Conservation (phyloP, 2,888 invertebrate species). For the Limnephilus rhombicus region DNA sequence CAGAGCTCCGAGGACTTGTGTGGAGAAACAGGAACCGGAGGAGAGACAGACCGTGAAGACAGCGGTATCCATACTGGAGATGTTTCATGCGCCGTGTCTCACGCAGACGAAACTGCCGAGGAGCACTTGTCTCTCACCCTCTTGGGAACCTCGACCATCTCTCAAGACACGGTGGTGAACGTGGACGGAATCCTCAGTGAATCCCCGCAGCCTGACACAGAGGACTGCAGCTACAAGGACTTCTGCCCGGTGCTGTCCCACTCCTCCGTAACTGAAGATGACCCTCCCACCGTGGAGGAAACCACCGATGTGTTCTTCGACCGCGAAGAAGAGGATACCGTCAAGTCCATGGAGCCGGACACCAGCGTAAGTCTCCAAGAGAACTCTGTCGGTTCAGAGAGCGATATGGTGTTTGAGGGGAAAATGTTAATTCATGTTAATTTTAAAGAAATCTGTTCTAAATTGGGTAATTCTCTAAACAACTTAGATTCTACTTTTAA, state of each 20-base stretch:
- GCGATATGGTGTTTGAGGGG: constrained; percentile 77
- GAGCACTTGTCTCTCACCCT: constrained; percentile 71
- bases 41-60: constrained; percentile 86
- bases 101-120: constrained; percentile 83
- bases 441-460: constrained; percentile 75
- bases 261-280: constrained; percentile 67
- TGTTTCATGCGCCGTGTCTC: constrained; percentile 85
- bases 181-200: constrained; percentile 52
- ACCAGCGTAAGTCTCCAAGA: constrained; percentile 79
- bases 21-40: constrained; percentile 71
- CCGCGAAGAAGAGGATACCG: constrained; percentile 77
- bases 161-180: constrained; percentile 61
- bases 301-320: constrained; percentile 76
- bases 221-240: constrained; percentile 75
- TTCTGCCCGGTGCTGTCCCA: constrained; percentile 75
- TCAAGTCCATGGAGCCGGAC: constrained; percentile 77
- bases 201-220: constrained; percentile 68
- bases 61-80: constrained; percentile 89
- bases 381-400: constrained; percentile 74
- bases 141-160: constrained; percentile 68
- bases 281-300: constrained; percentile 70
- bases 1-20: constrained; percentile 81
- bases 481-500: constrained; percentile 73
- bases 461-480: constrained; percentile 69
- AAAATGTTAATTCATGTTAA: constrained; percentile 78